A percentile compares a stretch with the other conserved stretches of the same genome.
Conservation (phyloP, 2,888 invertebrate genomes). For the Drosophila suboccidentalis region DNA sequence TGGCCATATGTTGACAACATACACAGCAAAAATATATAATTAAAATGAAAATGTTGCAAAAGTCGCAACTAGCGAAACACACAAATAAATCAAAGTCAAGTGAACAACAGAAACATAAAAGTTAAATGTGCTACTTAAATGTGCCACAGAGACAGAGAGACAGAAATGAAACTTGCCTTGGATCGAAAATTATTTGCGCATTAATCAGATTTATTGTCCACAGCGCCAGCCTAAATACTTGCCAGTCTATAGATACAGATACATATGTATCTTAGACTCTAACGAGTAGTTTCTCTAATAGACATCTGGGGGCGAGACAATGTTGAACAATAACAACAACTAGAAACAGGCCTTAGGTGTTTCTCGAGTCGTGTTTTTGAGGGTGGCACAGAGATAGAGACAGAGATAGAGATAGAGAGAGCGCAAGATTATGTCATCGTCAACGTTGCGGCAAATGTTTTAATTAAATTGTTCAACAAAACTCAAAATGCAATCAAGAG, state of each 20-base stretch:
- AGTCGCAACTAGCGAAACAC: constrained; percentile 35
- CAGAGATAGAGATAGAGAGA: background rate
- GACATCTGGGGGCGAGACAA: constrained; percentile 62
- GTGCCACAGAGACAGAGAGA: constrained; percentile 38
- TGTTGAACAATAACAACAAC: constrained; percentile 35
- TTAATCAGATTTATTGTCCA: constrained; percentile 71
- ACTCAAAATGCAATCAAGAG: constrained; percentile 27
- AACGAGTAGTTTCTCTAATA: constrained; percentile 37
- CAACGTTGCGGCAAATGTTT: constrained; percentile 41
- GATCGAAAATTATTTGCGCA: constrained; percentile 71
- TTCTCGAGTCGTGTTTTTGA: constrained; percentile 44
- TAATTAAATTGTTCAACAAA: constrained; percentile 69
- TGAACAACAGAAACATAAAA: constrained; percentile 60
- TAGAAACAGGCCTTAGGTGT: constrained; percentile 44
- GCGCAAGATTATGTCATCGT: constrained; percentile 55
- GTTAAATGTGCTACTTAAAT: constrained; percentile 64
- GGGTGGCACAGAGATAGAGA: constrained; percentile 38
- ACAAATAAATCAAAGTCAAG: constrained; percentile 76
- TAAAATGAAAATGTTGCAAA: constrained; percentile 52
- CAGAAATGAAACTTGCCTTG: constrained; percentile 44
- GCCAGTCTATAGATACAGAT: constrained; percentile 5
- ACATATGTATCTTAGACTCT: constrained; percentile 10
- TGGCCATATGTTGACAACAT: constrained; percentile 51
- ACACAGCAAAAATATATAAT: constrained; percentile 26
- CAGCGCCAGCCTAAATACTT: constrained; percentile 51